Percentiles rank a stretch among this genome's conserved stretches.
Conservation (phyloP, 2,113 vertebrate genomes). For the Dolichotis patagonum region DNA sequence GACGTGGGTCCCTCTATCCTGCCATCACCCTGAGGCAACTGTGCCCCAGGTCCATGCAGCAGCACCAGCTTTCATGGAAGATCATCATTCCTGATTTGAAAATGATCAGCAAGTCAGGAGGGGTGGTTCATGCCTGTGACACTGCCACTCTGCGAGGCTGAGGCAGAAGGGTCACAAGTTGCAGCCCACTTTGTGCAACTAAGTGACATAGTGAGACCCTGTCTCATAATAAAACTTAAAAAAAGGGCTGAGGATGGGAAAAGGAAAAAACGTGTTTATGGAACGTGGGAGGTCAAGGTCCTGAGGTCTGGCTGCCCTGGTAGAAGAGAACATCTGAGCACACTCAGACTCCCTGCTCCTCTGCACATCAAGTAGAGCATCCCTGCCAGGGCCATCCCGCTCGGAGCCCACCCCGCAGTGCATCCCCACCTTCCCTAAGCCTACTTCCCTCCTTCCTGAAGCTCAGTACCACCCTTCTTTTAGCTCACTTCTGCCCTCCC, state of each 20-base stretch:
- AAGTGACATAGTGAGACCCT: neutral
- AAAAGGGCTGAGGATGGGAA: neutral
- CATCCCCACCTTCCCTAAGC: no score
- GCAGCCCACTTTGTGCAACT: neutral
- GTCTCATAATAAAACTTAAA: neutral
- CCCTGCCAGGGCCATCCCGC: no score
- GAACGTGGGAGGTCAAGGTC: no score
- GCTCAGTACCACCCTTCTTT: no score
- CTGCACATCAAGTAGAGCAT: no score
- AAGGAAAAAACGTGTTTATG: neutral
- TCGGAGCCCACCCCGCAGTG: no score
- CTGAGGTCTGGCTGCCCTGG: no score
- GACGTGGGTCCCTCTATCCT: neutral
- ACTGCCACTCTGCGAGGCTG: neutral
- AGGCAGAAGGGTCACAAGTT: neutral
- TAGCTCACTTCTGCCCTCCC: no score
- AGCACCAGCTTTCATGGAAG: neutral
- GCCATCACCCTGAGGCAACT: accelerated
- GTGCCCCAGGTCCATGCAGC: no score
- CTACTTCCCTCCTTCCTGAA: no score
- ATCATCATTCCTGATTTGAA: neutral
- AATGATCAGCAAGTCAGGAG: neutral
- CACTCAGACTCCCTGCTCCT: no score
- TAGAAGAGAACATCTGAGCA: no score
- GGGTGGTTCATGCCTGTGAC: neutral